Evolutionary conservation across 2,888 invertebrate species (phyloP).

Genomic region (Euproctis similis): DNA sequence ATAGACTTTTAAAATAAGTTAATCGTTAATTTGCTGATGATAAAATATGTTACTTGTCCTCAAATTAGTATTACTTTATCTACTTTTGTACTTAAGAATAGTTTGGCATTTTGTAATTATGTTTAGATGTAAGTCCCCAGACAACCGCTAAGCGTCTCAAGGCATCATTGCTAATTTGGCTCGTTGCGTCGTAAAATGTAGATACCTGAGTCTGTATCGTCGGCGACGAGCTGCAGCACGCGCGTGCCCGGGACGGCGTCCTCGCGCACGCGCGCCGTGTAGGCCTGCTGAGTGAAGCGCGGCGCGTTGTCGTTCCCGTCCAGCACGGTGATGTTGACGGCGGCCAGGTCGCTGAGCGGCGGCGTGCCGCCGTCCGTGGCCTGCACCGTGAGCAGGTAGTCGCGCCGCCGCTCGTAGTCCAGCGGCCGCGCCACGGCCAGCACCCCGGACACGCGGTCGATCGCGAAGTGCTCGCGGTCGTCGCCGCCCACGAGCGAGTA

Average conservation of each 20-base stretch:
- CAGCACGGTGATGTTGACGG: conserved; percentile 87
- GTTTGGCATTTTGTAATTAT: no score
- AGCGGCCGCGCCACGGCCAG: conserved; percentile 85
- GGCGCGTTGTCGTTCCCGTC: conserved; percentile 94
- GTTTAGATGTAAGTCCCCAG: no score
- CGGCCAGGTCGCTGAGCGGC: conserved; percentile 90
- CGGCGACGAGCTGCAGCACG: conserved; percentile 86
- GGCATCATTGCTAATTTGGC: no score
- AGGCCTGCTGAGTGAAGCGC: conserved; percentile 84
- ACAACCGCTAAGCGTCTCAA: no score
- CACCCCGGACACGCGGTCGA: conserved; percentile 84
- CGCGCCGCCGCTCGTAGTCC: conserved; percentile 90
- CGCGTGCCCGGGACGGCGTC: conserved; percentile 83
- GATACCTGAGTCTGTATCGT: conserved; percentile 91
- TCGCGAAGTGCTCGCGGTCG: conserved; percentile 88
- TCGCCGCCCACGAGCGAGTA: conserved; percentile 93
- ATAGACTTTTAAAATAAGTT: no score
- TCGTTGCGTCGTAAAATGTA: no score
- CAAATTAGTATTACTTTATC: no score
- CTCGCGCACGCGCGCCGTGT: conserved; percentile 85
- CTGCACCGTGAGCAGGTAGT: conserved; percentile 91
- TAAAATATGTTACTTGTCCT: no score
- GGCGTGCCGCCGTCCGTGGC: conserved; percentile 93
- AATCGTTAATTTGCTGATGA: no score
- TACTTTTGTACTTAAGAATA: no score